These are phyloP conservation scores for Pseudochaenichthys georgianus DNA, from an alignment of 2,797 vertebrate species.

Conservation along the genomic window DNA sequence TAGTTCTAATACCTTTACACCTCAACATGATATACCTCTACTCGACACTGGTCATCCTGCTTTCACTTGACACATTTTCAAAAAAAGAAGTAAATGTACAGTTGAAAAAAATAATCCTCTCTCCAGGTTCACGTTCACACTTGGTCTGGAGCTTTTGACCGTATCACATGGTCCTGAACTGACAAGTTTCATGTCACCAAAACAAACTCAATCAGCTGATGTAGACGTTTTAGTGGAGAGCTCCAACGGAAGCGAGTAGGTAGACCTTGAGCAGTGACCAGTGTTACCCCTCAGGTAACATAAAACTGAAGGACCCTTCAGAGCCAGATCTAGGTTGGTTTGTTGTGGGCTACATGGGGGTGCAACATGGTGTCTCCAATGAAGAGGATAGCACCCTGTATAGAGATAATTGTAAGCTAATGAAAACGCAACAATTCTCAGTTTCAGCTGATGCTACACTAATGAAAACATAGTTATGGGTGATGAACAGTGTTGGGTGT, in stretches of 20 bases:
- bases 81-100: constrained; percentile 5
- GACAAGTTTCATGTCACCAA: not conserved
- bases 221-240: not conserved
- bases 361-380: too few relatives aligned
- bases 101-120: not conserved
- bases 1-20: not conserved
- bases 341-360: too few relatives aligned
- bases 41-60: not conserved
- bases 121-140: not conserved
- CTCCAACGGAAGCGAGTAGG: not conserved
- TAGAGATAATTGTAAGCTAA: too few relatives aligned
- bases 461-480: too few relatives aligned
- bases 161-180: not conserved
- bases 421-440: too few relatives aligned
- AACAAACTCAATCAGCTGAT: not conserved
- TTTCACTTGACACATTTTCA: not conserved
- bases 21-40: not conserved
- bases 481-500: too few relatives aligned
- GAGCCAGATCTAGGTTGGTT: too few relatives aligned
- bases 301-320: too few relatives aligned
- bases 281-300: not conserved
- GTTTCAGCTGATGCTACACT: too few relatives aligned
- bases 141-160: not conserved
- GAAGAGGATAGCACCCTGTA: too few relatives aligned
- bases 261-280: not conserved